Evolutionary conservation across 53 echinoderm and acorn worm genomes (phyloP), one percentile per base, ranked within the genome.

Genomic region (Patiria pectinifera): DNA sequence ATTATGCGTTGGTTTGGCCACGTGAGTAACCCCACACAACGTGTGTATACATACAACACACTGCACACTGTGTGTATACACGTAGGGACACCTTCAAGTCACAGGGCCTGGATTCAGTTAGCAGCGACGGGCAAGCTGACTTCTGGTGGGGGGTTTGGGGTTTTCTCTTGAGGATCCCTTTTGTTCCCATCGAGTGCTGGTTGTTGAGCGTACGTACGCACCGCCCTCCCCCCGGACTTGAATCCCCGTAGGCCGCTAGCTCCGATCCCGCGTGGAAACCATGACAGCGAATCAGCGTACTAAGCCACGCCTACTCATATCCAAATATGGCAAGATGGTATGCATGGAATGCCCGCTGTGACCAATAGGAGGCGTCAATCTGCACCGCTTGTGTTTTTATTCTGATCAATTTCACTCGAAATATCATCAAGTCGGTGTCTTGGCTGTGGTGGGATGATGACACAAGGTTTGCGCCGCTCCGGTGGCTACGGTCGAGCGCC

Each of bases 251-350:
- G 93, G 83, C 84, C 77, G 86, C 90, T 91, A 86, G 83, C 93
- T 86, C 86, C 78, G 86, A 85, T 93, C 96, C 94, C 94, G 75
- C 84, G 92, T 93, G 93, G 62, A 85, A 46, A 76, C 76, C 91
- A 92, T 91, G 92, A 95, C 91, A 93, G 86, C 87, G 84, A 92
- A 94, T 94, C 93, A 96, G 91, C 91, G 91, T 69, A 47, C 25
- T 85, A 89, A 59, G 91, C 96, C 95, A 95, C 97, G 96, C 97
- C 97, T 83, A 92, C 82, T 95, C 93, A 77, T 87, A 87, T 81
- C 97, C 96, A 95, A 83, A 97, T 97, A 92, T 82, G 97, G 97
- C 80, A 86, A 82, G 82, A 61, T 87, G 88, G 95, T 94, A 96
- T 97, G 97, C 84, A 85, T 72, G 92, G 97, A 95, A 95, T 94